Percentiles rank a stretch among this genome's conserved stretches.
Conservation (phyloP, 1,140 invertebrate genomes). For the Drosophila bocqueti region DNA sequence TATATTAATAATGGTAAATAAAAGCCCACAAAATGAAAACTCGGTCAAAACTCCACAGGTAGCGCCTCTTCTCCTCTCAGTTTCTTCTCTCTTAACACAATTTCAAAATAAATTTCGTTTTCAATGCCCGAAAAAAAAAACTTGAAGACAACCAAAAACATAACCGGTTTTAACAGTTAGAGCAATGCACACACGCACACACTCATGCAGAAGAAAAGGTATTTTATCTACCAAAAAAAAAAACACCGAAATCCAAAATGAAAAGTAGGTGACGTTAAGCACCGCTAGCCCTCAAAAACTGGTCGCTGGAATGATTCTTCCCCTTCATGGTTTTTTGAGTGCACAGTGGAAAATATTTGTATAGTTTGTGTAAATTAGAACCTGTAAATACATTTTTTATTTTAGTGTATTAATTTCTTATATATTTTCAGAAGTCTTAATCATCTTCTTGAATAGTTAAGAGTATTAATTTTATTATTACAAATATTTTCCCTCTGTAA, state of each 20-base stretch:
- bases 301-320: constrained; percentile 62
- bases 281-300: constrained; percentile 75
- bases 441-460: background rate
- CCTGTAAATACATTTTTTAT: background rate
- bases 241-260: constrained; percentile 40
- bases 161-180: constrained; percentile 73
- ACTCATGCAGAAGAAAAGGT: constrained; percentile 34
- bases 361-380: too few species aligned
- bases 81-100: constrained; percentile 38
- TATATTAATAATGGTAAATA: background rate
- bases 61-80: constrained; percentile 27
- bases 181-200: constrained; percentile 26
- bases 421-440: background rate
- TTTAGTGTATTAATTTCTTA: background rate
- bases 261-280: constrained; percentile 81
- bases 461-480: background rate
- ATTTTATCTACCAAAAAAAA: constrained; percentile 63
- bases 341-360: constrained; percentile 8
- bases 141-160: constrained; percentile 14
- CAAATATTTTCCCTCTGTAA: background rate
- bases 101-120: constrained; percentile 78
- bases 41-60: constrained; percentile 65
- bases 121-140: constrained; percentile 69
- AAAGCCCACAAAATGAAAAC: constrained; percentile 29
- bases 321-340: constrained; percentile 38